Base-by-base conservation (phyloP, 2,888 invertebrate species). In the Hirtodrosophila trivittata region DNA sequence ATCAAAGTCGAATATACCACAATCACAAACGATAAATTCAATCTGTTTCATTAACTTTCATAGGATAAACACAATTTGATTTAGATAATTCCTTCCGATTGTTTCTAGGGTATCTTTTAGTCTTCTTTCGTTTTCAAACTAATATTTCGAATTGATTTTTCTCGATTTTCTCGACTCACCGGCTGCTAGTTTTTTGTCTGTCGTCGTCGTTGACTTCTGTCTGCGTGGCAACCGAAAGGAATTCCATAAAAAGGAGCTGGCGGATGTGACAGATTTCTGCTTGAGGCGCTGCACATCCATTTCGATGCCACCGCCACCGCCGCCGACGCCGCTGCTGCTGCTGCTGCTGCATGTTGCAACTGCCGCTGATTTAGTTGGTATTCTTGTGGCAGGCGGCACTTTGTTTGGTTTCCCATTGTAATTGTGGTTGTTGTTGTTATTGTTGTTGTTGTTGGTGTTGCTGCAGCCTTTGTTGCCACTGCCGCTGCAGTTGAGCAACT, bases 211-310 rank as follows among this genome's bases (percentile, higher is more conserved):
- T 77, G 87, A 75, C 87, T 90, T 91, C 38, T 87, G 86, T 65
- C 89, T 89, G 67, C 91, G 89, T 62, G 90, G 89, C 77, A 90
- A 74, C 28, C 91, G 90, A 83, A 91, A 90, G 35, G 90, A 91
- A 43, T 88, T 91, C 90, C 90, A 91, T 42, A 91, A 66, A 51
- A 91, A 89, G 46, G 89, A 71, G 43, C 71, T 77, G 8, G 85
- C 74, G 8, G 73, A 54, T 35, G 67, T 49, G 33, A 67, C 73
- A 28, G 89, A 87, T 62, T 89, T 89, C 16, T 49, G 60, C 13
- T 62, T 62, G 39, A 21, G 26, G 30, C 88, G 86, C 72, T 88
- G 88, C 51, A 90, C 73, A 75, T 90, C 88, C 86, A 90, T 78
- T 66, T 90, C 90, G 58, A 87, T 89, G 66, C 78, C 76, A 39